These are phyloP conservation scores for Marmota monax DNA, from an alignment of 2,113 vertebrate genomes.

Conservation along the genomic window DNA sequence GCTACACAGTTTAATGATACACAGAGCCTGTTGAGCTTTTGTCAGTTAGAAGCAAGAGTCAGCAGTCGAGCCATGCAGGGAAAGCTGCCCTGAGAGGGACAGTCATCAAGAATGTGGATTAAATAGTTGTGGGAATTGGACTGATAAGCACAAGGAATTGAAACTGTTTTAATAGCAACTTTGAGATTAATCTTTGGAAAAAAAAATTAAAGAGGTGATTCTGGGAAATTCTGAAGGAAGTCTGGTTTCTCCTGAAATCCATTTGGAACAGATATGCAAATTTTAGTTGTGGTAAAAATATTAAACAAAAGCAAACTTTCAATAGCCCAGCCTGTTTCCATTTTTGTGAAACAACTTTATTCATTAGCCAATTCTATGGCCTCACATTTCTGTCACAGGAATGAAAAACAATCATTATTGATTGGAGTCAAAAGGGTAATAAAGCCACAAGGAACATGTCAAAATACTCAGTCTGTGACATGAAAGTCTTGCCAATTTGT, in stretches of 20 bases:
- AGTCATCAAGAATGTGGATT: slow-evolving; percentile 31
- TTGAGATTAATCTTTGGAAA: background rate
- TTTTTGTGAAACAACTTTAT: slow-evolving; percentile 76
- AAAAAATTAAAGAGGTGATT: slow-evolving; percentile 13
- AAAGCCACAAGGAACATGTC: slow-evolving; percentile 73
- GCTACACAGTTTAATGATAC: slow-evolving; percentile 37
- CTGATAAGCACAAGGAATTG: slow-evolving; percentile 53
- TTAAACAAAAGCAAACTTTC: slow-evolving; percentile 78
- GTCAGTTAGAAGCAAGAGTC: background rate
- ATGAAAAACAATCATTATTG: slow-evolving; percentile 77
- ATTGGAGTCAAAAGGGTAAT: slow-evolving; percentile 75
- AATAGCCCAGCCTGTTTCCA: slow-evolving; percentile 72
- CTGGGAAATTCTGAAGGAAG: slow-evolving; percentile 55
- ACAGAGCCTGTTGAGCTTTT: slow-evolving; percentile 13
- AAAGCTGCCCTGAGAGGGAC: slow-evolving; percentile 3
- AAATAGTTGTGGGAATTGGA: slow-evolving; percentile 50
- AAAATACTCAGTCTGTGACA: slow-evolving; percentile 65
- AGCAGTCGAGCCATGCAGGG: background rate
- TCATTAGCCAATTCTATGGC: slow-evolving; percentile 70
- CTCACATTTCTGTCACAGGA: slow-evolving; percentile 68
- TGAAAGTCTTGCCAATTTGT: slow-evolving; percentile 65
- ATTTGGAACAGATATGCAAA: slow-evolving; percentile 71
- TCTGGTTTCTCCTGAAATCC: slow-evolving; percentile 55
- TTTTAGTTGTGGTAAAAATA: slow-evolving; percentile 70
- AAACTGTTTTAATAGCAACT: background rate